These are phyloP conservation scores for Pachymerium ferrugineum DNA, from an alignment of 2,888 invertebrate genomes.

Conservation along the genomic window DNA sequence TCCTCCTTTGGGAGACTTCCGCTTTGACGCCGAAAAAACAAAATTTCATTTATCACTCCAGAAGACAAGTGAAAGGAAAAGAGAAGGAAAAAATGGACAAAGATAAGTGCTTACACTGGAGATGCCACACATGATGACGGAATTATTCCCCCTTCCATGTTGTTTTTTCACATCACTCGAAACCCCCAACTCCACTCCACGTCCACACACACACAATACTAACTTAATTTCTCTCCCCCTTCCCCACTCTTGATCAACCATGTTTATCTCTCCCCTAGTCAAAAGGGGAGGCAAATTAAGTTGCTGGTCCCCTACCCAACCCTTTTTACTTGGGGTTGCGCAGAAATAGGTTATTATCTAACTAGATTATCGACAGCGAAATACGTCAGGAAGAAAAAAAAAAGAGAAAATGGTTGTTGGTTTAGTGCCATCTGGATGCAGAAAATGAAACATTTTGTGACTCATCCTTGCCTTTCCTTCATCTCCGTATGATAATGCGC, in stretches of 20 bases:
- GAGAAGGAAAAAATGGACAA: background rate
- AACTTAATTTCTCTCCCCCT: slow-evolving; percentile 12
- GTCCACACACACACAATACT: slow-evolving; percentile 21
- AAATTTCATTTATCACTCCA: slow-evolving; percentile 11
- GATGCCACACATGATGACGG: background rate
- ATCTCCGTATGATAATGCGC: background rate
- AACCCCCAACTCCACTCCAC: background rate
- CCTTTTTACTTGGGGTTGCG: background rate
- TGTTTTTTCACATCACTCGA: slow-evolving; percentile 10
- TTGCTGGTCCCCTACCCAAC: slow-evolving; percentile 3
- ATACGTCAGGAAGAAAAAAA: background rate
- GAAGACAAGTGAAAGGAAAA: background rate
- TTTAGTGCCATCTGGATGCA: background rate
- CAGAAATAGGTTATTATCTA: slow-evolving; percentile 2
- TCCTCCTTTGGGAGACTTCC: background rate
- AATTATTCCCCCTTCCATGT: slow-evolving; percentile 6
- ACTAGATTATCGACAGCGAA: background rate
- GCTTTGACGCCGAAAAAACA: background rate
- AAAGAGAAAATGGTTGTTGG: background rate
- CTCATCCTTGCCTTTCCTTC: background rate
- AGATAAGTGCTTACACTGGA: slow-evolving; percentile 6
- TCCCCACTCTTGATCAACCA: slow-evolving; percentile 6
- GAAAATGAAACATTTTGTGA: background rate
- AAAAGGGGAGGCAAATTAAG: slow-evolving; percentile 18
- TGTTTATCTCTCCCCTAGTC: slow-evolving; percentile 2